Evolutionary conservation across 92 coral and sea anemone genomes (phyloP).

Genomic region (Micromussa lordhowensis): DNA sequence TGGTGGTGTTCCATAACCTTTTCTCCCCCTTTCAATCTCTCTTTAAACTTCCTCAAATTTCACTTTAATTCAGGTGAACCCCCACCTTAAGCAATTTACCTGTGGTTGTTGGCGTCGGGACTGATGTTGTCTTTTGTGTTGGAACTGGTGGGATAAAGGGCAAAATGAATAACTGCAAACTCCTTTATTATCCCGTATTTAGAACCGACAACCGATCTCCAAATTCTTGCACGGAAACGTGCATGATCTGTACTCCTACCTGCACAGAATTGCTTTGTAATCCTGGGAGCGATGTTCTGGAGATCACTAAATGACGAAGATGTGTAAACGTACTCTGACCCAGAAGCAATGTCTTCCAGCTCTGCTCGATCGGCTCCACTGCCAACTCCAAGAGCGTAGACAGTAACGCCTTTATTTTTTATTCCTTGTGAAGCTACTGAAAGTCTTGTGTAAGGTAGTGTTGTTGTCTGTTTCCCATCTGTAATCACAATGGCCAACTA

Average conservation of each 20-base stretch:
- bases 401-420: constrained; percentile 46
- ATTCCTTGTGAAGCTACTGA: constrained; percentile 46
- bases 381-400: constrained; percentile 67
- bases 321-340: constrained; percentile 36
- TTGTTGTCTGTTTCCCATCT: constrained; percentile 59
- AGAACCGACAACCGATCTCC: too few species aligned
- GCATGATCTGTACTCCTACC: not conserved
- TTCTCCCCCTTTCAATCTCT: too few species aligned
- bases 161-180: not conserved
- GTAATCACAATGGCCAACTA: constrained; percentile 59
- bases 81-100: too few species aligned
- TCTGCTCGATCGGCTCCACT: constrained; percentile 24
- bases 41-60: too few species aligned
- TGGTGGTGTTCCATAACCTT: too few species aligned
- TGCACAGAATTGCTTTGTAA: not conserved
- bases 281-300: not conserved
- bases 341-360: constrained; percentile 61
- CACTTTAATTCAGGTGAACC: too few species aligned
- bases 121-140: not conserved
- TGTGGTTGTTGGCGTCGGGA: not conserved
- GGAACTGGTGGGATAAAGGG: not conserved
- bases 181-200: too few species aligned
- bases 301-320: constrained; percentile 16
- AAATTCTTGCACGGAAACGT: not conserved
- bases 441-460: constrained; percentile 39